These are phyloP conservation scores for Calidris pygmaea DNA, from an alignment of 2,113 vertebrate species.

Conservation along the genomic window DNA sequence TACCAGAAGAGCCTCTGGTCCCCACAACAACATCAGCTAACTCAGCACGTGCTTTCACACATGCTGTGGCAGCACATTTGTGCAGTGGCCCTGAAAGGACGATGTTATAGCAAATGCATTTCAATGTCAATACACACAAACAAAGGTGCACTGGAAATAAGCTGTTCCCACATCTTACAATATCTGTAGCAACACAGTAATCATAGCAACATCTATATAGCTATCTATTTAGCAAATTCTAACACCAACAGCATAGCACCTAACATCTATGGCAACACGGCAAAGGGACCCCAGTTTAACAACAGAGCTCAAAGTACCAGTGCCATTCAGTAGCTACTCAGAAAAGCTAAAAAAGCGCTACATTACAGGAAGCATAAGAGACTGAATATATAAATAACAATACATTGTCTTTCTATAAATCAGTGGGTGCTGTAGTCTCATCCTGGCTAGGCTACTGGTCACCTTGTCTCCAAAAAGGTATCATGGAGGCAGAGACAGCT, in stretches of 20 bases:
- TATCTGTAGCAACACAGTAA: not conserved
- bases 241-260: not conserved
- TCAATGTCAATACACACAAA: not conserved
- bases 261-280: not conserved
- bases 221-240: not conserved
- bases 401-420: not conserved
- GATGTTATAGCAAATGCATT: not conserved
- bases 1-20: not conserved
- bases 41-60: not conserved
- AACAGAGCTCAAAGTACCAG: not conserved
- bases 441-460: not conserved
- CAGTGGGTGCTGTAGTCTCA: not conserved
- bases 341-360: accelerated
- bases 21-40: not conserved
- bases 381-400: not conserved
- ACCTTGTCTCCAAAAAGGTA: not conserved
- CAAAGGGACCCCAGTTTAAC: not conserved
- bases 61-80: not conserved
- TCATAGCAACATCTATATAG: not conserved
- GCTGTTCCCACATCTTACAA: not conserved
- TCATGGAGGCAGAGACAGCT: not conserved
- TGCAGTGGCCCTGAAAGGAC: not conserved
- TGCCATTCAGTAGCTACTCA: not conserved
- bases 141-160: not conserved
- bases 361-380: not conserved